Percentiles rank a stretch among this genome's conserved stretches.
phyloP scores from a whole-genome alignment of 2,797 vertebrate genomes.

The Podarcis siculus region DNA sequence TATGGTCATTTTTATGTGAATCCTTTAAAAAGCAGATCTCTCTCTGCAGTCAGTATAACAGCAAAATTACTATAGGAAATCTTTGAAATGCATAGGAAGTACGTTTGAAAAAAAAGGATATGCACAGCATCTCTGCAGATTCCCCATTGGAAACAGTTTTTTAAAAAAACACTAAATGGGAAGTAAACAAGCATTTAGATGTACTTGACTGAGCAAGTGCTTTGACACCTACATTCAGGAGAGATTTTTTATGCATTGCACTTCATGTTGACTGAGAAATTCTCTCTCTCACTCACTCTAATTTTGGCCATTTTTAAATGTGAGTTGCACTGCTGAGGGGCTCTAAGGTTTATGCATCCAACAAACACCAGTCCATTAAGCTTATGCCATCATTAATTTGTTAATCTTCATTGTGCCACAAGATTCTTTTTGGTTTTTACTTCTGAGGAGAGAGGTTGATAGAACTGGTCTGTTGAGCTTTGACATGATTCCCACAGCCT shows the following conservation, averaged over 20 bases:
- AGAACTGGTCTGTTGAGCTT: too few relatives aligned
- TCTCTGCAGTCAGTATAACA: neutral
- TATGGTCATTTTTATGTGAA: neutral
- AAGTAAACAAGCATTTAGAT: slow-evolving; percentile 8
- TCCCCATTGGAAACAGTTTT: too few relatives aligned
- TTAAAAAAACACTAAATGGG: neutral
- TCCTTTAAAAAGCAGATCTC: neutral
- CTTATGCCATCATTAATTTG: too few relatives aligned
- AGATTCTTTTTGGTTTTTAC: too few relatives aligned
- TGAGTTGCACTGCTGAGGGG: neutral
- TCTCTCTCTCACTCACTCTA: neutral
- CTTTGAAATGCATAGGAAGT: neutral
- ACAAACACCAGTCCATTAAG: too few relatives aligned
- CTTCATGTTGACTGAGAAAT: neutral
- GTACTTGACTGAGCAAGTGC: slow-evolving; percentile 27
- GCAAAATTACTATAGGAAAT: slow-evolving; percentile 13
- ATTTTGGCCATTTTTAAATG: neutral
- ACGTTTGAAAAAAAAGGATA: slow-evolving; percentile 1
- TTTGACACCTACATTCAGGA: neutral
- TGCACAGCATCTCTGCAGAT: neutral
- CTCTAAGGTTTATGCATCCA: neutral
- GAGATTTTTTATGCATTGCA: neutral
- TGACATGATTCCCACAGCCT: too few relatives aligned
- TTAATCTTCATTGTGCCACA: too few relatives aligned
- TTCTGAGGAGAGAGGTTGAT: too few relatives aligned